phyloP scores from a whole-genome alignment of 2,113 vertebrate species.

The Periophthalmus modestus region DNA sequence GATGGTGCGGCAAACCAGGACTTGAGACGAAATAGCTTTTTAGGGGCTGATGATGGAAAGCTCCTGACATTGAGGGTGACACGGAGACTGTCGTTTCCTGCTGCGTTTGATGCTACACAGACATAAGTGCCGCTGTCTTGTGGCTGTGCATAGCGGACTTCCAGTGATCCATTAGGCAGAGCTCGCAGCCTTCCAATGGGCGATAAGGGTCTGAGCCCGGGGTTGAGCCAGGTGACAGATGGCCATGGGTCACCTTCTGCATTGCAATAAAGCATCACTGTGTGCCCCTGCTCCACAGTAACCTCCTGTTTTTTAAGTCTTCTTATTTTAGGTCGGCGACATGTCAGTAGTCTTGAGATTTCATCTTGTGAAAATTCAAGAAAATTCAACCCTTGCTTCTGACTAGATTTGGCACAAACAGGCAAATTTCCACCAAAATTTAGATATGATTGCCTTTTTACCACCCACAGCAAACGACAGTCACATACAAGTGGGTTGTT shows the following conservation, averaged over 20 bases:
- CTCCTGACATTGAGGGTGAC: slow-evolving; percentile 76
- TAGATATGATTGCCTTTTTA: slow-evolving; percentile 64
- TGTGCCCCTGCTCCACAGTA: slow-evolving; percentile 78
- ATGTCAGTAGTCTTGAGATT: slow-evolving; percentile 78
- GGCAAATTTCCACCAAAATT: slow-evolving; percentile 73
- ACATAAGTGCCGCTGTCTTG: slow-evolving; percentile 81
- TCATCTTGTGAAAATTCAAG: slow-evolving; percentile 75
- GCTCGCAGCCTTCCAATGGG: slow-evolving; percentile 73
- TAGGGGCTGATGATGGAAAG: slow-evolving; percentile 49
- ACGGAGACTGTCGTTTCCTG: slow-evolving; percentile 80
- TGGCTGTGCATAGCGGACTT: slow-evolving; percentile 81
- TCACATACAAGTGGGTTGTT: slow-evolving; percentile 85
- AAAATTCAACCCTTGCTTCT: slow-evolving; percentile 73
- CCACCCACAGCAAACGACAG: slow-evolving; percentile 86
- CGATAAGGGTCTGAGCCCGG: slow-evolving; percentile 66
- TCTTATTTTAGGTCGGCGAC: slow-evolving; percentile 76
- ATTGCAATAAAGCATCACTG: slow-evolving; percentile 76
- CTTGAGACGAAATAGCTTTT: slow-evolving; percentile 57
- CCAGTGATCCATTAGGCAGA: slow-evolving; percentile 80
- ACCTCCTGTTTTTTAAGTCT: slow-evolving; percentile 66
- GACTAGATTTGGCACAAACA: slow-evolving; percentile 72
- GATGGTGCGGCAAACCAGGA: slow-evolving; percentile 63
- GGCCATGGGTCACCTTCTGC: slow-evolving; percentile 84
- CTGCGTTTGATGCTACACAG: slow-evolving; percentile 84
- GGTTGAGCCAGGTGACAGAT: slow-evolving; percentile 79